Base-by-base conservation (phyloP, 1,140 invertebrate genomes). In the Ceratitis capitata region DNA sequence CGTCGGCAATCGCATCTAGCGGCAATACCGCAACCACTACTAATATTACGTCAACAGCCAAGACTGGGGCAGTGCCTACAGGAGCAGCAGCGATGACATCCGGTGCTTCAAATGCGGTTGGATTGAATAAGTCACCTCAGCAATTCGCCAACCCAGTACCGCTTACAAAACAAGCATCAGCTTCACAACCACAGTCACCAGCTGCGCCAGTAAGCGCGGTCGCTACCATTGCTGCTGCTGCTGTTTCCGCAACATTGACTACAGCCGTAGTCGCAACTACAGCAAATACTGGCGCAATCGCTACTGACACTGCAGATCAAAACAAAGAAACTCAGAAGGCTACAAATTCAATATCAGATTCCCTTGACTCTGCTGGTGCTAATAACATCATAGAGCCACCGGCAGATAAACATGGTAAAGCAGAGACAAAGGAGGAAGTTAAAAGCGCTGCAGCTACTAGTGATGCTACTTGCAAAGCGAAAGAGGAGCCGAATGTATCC, bases 11-110 rank as follows among this genome's bases (percentile, higher is more conserved):
- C 6, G 82, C 26, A 5, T 45, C 69, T n/a, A 45, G 39, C 19
- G 69, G 39, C 5, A 83, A 49, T 53, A 10, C 51, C 42, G n/a
- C 51, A 74, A 39, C 82, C 45, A 49, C 83, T 29, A 45, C 64
- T 47, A 84, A 26, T 39, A 82, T 82, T 56, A 39, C 82, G 1
- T 64, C 78, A 29, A 86, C 83, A 23, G 83, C 51, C 35, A 84
- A 84, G 53, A 12, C 85, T 45, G 83, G 85, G n/a, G 9, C 85
- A 82, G 83, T 58, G 51, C 19, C 85, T 23, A 78, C 69, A n/a
- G 83, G 84, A 47, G 7, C 84, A 56, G 47, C 82, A 49, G 49
- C 85, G 16, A 61, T 64, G 82, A 19, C 53, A 78, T 23, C 39
- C 26, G 26, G 35, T 35, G 35, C 83, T 42, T n/a, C 69, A 56